Conservation (phyloP, 2,113 vertebrate species). For the Cinclus cinclus region DNA sequence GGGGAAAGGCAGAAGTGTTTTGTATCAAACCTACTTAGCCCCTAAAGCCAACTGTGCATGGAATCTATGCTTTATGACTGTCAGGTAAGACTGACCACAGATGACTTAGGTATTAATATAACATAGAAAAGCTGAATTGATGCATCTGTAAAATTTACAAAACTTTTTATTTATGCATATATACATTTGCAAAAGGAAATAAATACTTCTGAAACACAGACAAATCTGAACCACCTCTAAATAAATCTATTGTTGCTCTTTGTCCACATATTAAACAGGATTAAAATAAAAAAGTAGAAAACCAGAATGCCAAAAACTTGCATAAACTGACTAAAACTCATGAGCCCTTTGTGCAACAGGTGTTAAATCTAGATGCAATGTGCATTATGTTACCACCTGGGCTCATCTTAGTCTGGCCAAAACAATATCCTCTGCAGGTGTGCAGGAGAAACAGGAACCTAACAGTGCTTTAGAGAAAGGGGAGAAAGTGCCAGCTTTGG, state of each 20-base stretch:
- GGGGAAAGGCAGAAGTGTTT: background rate
- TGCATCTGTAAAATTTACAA: background rate
- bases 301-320: background rate
- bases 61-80: background rate
- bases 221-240: background rate
- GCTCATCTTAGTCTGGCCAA: constrained; percentile 17
- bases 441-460: background rate
- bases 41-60: background rate
- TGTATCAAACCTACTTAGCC: background rate
- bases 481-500: constrained; percentile 3
- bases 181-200: background rate
- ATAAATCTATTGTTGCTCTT: background rate
- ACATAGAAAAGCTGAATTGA: background rate
- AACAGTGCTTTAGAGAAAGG: background rate
- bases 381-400: constrained; percentile 35
- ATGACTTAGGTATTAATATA: background rate
- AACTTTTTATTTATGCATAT: background rate
- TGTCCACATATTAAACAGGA: background rate
- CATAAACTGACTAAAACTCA: background rate
- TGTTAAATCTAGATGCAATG: background rate
- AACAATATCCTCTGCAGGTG: constrained; percentile 52
- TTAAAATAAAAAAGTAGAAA: background rate
- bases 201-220: background rate
- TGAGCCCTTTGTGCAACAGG: background rate
- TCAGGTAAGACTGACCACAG: background rate